Conservation (phyloP, 1,140 invertebrate genomes). For the Pygmarrhopalites habei region DNA sequence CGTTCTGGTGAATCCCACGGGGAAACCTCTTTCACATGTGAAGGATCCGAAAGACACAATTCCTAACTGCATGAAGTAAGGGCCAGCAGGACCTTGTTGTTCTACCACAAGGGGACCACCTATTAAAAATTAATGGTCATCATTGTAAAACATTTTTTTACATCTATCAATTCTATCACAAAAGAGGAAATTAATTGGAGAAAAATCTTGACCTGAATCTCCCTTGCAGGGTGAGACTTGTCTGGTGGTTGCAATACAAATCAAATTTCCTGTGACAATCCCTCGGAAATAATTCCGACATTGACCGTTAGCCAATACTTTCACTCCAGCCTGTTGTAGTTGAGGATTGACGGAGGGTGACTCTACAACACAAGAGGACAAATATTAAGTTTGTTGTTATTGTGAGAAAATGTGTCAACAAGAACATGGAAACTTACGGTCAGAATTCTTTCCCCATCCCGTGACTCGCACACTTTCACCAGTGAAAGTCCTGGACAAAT, state of each 20-base stretch:
- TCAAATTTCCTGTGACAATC: slow-evolving; percentile 32
- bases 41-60: slow-evolving; percentile 35
- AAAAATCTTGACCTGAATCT: slow-evolving; percentile 27
- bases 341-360: slow-evolving; percentile 27
- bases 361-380: slow-evolving; percentile 16
- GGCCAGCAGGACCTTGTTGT: slow-evolving; percentile 11
- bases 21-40: slow-evolving; percentile 28
- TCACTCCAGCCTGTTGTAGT: slow-evolving; percentile 32
- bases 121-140: background rate
- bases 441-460: slow-evolving; percentile 36
- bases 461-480: slow-evolving; percentile 32
- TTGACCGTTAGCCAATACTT: slow-evolving; percentile 24
- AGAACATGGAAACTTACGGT: slow-evolving; percentile 25
- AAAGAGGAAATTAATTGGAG: no score
- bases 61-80: slow-evolving; percentile 31
- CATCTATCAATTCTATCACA: background rate
- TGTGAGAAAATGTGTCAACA: background rate
- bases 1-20: slow-evolving; percentile 31
- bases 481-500: slow-evolving; percentile 16
- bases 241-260: slow-evolving; percentile 25
- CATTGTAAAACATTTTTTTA: background rate
- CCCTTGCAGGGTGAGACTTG: slow-evolving; percentile 29
- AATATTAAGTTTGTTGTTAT: background rate
- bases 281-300: slow-evolving; percentile 29
- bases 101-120: slow-evolving; percentile 25